Evolutionary conservation across 2,888 invertebrate genomes (phyloP), one percentile per base, ranked within the genome.

Genomic region (Seladonia tumulorum): DNA sequence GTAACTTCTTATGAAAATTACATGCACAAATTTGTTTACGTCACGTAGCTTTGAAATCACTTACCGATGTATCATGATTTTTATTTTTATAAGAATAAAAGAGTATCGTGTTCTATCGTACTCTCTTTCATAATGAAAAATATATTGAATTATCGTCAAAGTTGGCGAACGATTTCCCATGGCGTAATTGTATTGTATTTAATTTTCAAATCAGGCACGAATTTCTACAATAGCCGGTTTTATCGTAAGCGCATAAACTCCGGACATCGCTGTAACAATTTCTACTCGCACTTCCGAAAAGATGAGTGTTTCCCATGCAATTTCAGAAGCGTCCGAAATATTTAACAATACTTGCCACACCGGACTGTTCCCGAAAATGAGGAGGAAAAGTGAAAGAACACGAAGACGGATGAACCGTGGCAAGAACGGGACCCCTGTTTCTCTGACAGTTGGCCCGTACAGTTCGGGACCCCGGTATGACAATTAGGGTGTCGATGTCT

Each of bases 401-500:
- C 10, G 14, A 39, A 22, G 66, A 10, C 1, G 5, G 68, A 39
- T 68, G 5, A 35, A 3, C 22, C 68, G 39, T 39, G 12, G 22
- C 18, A 14, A 12, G 42, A 42, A n/a, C 1, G 4, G 70, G 42
- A 29, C 63, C 63, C 63, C n/a, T n/a, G n/a, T n/a, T n/a, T n/a
- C n/a, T 63, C 18, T 63, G 12, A 57, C n/a, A 12, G 12, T 57
- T n/a, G n/a, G n/a, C n/a, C 57, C n/a, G 57, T 57, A n/a, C n/a
- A n/a, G 8, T 18, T 63, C 63, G 18, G 18, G 63, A 63, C 29
- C 63, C 22, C 57, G 18, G 66, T 22, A 22, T 8, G 22, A 29
- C 71, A 35, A 47, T 78, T 66, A 22, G 63, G 75, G 87, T 83
- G 79, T 87, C 79, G 87, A 86, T 79, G 81, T 79, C 87, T 83